Percentiles rank a stretch among this genome's conserved stretches.
phyloP scores from a whole-genome alignment of 2,113 vertebrate genomes.

The Etia nguti region DNA sequence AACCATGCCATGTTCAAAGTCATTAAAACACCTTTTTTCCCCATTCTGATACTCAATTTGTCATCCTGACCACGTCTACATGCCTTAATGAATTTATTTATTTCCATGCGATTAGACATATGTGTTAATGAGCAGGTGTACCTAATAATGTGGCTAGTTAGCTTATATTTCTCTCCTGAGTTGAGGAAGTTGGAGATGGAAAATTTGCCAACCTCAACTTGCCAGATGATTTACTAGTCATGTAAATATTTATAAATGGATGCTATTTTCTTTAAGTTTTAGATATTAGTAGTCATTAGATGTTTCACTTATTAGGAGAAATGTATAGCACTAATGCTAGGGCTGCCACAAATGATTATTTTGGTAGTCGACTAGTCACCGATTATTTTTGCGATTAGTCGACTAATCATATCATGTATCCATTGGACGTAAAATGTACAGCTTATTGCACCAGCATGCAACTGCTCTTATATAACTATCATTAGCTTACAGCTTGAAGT shows the following conservation, averaged over 20 bases:
- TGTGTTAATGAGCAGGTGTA: not conserved
- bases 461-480: no score
- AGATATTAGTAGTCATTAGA: not conserved
- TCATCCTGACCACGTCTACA: no score
- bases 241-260: not conserved
- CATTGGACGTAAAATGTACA: no score
- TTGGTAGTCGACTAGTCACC: no score
- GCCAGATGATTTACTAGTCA: not conserved
- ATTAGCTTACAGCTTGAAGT: no score
- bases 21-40: not conserved
- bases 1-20: not conserved
- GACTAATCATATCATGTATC: no score
- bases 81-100: not conserved
- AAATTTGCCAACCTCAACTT: not conserved
- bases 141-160: not conserved
- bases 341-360: no score
- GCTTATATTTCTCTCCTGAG: not conserved
- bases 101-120: not conserved
- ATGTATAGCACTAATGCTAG: not conserved
- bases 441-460: no score
- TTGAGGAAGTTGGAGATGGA: not conserved
- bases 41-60: no score
- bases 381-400: no score
- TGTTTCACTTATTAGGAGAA: not conserved
- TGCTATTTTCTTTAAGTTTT: not conserved